Evolutionary conservation across 2,797 vertebrate species (phyloP).

Genomic region (Novumbra hubbsi): DNA sequence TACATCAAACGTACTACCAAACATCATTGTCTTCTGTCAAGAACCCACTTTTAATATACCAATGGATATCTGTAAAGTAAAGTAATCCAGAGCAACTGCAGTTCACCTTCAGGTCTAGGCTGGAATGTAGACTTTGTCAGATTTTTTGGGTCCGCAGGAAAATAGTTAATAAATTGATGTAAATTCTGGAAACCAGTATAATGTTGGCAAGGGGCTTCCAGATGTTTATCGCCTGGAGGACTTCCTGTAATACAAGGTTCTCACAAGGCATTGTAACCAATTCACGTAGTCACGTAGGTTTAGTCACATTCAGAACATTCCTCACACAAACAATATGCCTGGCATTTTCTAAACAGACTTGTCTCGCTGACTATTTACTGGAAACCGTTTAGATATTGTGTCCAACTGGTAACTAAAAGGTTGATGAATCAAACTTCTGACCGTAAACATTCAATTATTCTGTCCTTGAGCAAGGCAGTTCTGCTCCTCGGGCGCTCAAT

Average conservation of each 20-base stretch:
- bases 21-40: not conserved
- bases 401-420: no score
- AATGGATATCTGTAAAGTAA: not conserved
- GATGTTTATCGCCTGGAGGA: not conserved
- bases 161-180: not conserved
- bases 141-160: slow-evolving; percentile 10
- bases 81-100: not conserved
- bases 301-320: not conserved
- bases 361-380: not conserved
- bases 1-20: not conserved
- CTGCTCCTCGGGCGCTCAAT: no score
- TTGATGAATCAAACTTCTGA: no score
- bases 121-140: slow-evolving; percentile 3
- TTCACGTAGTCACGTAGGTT: not conserved
- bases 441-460: no score
- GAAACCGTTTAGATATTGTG: no score
- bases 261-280: not conserved
- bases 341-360: not conserved
- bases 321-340: not conserved
- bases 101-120: not conserved
- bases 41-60: not conserved
- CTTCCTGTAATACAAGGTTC: not conserved
- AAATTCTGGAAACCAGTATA: not conserved
- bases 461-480: no score
- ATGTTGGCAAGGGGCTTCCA: not conserved